Evolutionary conservation across 2,888 invertebrate species (phyloP), one percentile per base, ranked within the genome.

Genomic region (Drosophila falleni): DNA sequence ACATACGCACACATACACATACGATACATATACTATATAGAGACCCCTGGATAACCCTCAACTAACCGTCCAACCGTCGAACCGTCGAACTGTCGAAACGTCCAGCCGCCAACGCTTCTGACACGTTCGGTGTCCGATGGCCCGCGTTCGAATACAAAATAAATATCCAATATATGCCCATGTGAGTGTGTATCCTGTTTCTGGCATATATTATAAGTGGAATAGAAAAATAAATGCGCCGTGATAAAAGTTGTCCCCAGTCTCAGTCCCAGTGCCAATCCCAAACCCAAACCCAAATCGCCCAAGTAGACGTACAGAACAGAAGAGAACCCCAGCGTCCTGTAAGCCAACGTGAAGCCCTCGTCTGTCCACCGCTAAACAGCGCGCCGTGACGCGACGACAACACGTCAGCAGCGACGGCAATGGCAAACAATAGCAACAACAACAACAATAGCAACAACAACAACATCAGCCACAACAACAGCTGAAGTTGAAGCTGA

Each of bases 131-230:
- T 82, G 89, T 78, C 80, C 89, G 76, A 75, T 68, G 71, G 73
- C 80, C 69, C 74, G 81, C 81, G 81, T 87, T 80, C 81, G 83
- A 89, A 89, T 81, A 89, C 84, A 90, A 87, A 89, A 91, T 87
- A 90, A 89, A 91, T 90, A 90, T 89, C 84, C 80, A 78, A 86
- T 86, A 86, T 78, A 83, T 89, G 87, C 80, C 75, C 82, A 84
- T 77, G 80, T 87, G 80, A 75, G 79, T 80, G 74, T 90, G 87
- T 90, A 89, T 90, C 90, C 89, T 90, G 90, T 89, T 89, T 87
- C 83, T 90, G 90, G 91, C 91, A 91, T 90, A 90, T 89, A 91
- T 90, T 89, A 91, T 90, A 89, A 90, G 88, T 87, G 85, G 80
- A 90, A 90, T 89, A 89, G 87, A 91, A 91, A 89, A 90, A 90